phyloP scores from a whole-genome alignment of 1,140 invertebrate species.

The Teleogryllus occipitalis region DNA sequence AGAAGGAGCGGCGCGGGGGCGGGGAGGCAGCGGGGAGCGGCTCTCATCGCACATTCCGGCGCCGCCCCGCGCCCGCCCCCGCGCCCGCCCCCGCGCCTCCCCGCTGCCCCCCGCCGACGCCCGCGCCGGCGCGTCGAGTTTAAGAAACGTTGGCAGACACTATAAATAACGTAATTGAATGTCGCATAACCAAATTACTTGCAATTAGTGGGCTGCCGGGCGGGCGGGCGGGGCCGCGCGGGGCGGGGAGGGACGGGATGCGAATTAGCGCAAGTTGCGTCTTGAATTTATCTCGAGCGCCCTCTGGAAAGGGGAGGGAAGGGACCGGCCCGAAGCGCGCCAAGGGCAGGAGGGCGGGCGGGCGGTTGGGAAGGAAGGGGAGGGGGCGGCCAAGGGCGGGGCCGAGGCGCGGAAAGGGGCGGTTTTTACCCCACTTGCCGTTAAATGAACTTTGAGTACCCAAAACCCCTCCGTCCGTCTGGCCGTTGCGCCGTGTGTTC shows the following conservation, averaged over 20 bases:
- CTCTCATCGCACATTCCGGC: not conserved
- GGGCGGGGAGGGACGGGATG: not conserved
- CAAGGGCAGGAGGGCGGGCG: not conserved
- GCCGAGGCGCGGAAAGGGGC: no score
- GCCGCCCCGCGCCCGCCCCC: no score
- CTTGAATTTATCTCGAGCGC: not conserved
- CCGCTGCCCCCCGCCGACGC: no score
- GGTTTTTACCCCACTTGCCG: not conserved
- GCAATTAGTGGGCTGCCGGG: not conserved
- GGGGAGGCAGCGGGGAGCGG: not conserved
- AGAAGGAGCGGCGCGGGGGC: not conserved
- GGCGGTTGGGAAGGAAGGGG: not conserved
- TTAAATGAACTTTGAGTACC: not conserved
- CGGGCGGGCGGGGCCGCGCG: no score
- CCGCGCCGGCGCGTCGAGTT: not conserved
- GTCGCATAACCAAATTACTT: conserved; percentile 1
- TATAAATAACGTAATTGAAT: conserved; percentile 6
- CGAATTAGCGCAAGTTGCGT: not conserved
- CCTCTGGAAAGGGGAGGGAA: no score
- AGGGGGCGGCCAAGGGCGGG: no score
- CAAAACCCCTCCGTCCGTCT: not conserved
- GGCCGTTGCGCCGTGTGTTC: conserved; percentile 2
- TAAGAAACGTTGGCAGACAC: conserved; percentile 3
- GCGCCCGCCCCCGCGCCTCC: no score
- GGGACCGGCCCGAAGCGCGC: no score